These are phyloP conservation scores for Polymixis lichenea DNA, from an alignment of 2,888 invertebrate genomes.

Conservation along the genomic window DNA sequence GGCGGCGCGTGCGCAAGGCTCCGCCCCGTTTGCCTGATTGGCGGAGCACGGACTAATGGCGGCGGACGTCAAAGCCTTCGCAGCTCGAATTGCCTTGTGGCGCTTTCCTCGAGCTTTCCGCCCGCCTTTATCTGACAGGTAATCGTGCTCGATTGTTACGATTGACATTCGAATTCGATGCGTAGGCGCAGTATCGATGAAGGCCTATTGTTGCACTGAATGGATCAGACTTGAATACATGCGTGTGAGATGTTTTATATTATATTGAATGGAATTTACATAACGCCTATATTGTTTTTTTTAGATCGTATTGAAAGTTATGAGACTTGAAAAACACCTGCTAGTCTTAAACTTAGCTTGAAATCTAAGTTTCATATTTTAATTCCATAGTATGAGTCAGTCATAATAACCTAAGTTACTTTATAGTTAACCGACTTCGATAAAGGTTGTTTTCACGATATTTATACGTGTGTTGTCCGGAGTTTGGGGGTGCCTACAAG, in stretches of 20 bases:
- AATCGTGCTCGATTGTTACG: conserved; percentile 77
- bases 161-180: conserved; percentile 80
- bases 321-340: background rate
- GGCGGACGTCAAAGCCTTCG: conserved; percentile 79
- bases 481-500: conserved; percentile 45
- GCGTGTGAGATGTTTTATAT: conserved; percentile 58
- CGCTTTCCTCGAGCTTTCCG: conserved; percentile 83
- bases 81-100: conserved; percentile 68
- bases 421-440: conserved; percentile 39
- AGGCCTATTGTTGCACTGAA: conserved; percentile 76
- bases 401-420: conserved; percentile 37
- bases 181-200: conserved; percentile 83
- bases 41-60: conserved; percentile 79
- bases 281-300: conserved; percentile 35
- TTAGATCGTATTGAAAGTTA: background rate
- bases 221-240: conserved; percentile 67
- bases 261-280: conserved; percentile 51
- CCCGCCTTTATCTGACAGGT: conserved; percentile 85
- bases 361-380: background rate
- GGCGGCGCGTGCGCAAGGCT: conserved; percentile 88
- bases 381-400: conserved; percentile 4
- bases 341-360: background rate
- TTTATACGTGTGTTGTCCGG: conserved; percentile 48
- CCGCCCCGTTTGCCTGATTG: conserved; percentile 82
- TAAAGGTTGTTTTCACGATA: conserved; percentile 47